These are phyloP conservation scores for Lepidothrix coronata DNA, from an alignment of 2,113 vertebrate species.

Conservation along the genomic window DNA sequence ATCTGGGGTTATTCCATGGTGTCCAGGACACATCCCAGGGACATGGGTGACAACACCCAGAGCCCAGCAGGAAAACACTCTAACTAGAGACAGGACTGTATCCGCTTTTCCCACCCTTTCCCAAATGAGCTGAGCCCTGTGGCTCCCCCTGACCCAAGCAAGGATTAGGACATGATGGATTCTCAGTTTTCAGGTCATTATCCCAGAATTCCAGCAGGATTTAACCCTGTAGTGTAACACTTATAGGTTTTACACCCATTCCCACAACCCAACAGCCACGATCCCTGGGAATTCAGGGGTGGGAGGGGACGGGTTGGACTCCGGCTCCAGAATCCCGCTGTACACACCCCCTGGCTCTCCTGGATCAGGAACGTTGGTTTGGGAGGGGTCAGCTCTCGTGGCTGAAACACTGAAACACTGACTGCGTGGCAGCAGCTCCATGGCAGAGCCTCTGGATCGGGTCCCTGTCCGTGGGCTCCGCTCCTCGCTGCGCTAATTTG, in stretches of 20 bases:
- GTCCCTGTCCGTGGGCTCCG: background rate
- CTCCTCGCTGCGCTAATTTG: background rate
- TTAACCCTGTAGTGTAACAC: background rate
- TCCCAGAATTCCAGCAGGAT: background rate
- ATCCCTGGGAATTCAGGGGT: background rate
- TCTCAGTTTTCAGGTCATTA: accelerated
- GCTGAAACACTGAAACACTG: background rate
- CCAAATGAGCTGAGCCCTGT: background rate
- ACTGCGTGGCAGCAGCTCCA: background rate
- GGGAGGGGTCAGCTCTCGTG: background rate
- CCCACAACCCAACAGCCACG: background rate
- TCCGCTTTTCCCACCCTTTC: background rate
- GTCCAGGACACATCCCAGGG: background rate
- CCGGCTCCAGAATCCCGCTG: background rate
- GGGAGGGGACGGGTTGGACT: background rate
- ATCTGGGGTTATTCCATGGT: background rate
- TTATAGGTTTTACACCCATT: background rate
- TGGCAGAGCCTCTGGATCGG: background rate
- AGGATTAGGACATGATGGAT: accelerated
- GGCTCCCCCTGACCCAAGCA: background rate
- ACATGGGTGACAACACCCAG: background rate
- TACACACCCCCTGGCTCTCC: background rate
- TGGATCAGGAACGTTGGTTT: background rate
- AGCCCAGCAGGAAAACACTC: background rate
- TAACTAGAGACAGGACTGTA: accelerated